phyloP scores from a whole-genome alignment of 2,888 invertebrate species.

The Lutraria lutraria region DNA sequence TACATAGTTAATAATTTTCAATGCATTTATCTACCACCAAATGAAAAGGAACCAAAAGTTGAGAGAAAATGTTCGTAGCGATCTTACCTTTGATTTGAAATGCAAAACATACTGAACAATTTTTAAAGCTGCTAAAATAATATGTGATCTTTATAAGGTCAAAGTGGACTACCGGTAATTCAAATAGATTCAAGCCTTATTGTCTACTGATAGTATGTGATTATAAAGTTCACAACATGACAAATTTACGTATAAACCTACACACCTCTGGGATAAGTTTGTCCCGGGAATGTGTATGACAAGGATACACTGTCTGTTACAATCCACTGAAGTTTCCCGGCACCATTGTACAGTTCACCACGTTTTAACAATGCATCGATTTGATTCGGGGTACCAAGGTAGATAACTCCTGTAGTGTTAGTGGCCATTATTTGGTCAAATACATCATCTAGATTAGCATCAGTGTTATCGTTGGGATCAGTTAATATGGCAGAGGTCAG shows the following conservation, averaged over 20 bases:
- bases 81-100: no score
- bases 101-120: no score
- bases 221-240: no score
- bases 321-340: conserved; percentile 84
- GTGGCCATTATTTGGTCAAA: conserved; percentile 70
- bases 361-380: conserved; percentile 70
- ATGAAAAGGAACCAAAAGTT: no score
- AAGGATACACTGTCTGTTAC: conserved; percentile 79
- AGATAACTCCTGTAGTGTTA: conserved; percentile 78
- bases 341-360: conserved; percentile 64
- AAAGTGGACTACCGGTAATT: no score
- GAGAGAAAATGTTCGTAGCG: no score
- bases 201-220: no score
- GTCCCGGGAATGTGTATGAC: conserved; percentile 64
- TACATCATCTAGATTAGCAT: conserved; percentile 64
- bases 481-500: conserved; percentile 77
- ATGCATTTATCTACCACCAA: no score
- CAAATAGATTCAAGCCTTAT: no score
- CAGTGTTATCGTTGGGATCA: conserved; percentile 63
- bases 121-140: no score
- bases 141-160: no score
- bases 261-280: conserved; percentile 79
- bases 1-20: no score
- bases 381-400: conserved; percentile 72
- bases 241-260: background rate